These are phyloP conservation scores for Cryptosula pallasiana DNA, from an alignment of 2,888 invertebrate species.

Conservation along the genomic window DNA sequence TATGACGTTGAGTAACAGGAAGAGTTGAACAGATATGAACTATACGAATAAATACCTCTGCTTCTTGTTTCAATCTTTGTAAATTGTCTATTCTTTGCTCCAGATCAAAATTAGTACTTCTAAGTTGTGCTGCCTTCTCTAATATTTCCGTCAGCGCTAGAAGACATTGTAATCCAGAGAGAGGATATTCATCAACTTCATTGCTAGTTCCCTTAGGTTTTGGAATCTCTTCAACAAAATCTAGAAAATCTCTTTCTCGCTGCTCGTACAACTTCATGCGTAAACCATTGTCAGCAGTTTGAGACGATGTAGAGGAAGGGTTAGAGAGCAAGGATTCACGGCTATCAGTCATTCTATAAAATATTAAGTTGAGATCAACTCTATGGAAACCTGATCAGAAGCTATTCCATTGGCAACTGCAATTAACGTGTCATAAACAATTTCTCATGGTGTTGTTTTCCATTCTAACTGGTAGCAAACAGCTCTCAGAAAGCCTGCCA, in stretches of 20 bases:
- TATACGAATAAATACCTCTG: background rate
- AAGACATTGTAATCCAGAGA: slow-evolving; percentile 13
- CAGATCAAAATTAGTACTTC: background rate
- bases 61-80: background rate
- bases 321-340: background rate
- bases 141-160: slow-evolving; percentile 6
- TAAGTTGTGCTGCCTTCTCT: slow-evolving; percentile 1
- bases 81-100: slow-evolving; percentile 12
- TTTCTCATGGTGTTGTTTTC: too few species aligned
- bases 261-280: background rate
- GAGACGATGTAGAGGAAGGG: background rate
- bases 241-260: background rate
- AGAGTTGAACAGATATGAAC: background rate
- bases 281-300: background rate
- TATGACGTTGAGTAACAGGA: background rate
- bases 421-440: too few species aligned
- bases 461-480: too few species aligned
- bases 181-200: background rate
- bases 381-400: too few species aligned
- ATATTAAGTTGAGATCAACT: too few species aligned
- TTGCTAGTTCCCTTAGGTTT: background rate
- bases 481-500: too few species aligned
- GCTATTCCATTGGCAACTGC: too few species aligned
- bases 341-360: background rate
- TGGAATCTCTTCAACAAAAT: background rate